phyloP scores from a whole-genome alignment of 1,140 invertebrate species.

The Goniozus legneri region DNA sequence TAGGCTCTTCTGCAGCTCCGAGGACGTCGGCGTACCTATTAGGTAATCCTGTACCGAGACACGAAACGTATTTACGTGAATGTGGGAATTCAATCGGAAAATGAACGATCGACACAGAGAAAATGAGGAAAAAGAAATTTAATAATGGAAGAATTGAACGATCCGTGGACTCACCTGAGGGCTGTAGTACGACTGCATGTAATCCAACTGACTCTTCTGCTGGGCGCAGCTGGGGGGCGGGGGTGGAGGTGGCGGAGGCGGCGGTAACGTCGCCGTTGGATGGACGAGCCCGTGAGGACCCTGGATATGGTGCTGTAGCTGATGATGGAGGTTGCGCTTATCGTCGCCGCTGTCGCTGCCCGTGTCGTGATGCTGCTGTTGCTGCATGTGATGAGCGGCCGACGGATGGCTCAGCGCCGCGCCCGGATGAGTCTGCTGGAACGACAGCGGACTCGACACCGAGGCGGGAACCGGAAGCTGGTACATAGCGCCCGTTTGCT shows the following conservation, averaged over 20 bases:
- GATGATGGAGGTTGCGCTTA: slow-evolving; percentile 50
- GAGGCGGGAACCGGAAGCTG: slow-evolving; percentile 52
- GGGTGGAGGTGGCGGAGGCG: slow-evolving; percentile 43
- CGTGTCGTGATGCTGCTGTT: slow-evolving; percentile 46
- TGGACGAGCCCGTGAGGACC: slow-evolving; percentile 44
- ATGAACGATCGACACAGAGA: neutral
- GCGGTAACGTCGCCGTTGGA: slow-evolving; percentile 46
- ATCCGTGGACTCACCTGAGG: too few relatives aligned
- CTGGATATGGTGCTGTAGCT: slow-evolving; percentile 49
- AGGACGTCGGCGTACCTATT: slow-evolving; percentile 45
- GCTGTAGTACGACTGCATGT: slow-evolving; percentile 52
- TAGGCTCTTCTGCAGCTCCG: slow-evolving; percentile 48
- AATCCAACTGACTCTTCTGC: slow-evolving; percentile 51
- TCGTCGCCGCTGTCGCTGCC: slow-evolving; percentile 51
- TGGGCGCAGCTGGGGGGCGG: slow-evolving; percentile 48
- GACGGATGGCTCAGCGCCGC: slow-evolving; percentile 41
- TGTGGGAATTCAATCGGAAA: slow-evolving; percentile 6
- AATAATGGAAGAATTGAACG: too few relatives aligned
- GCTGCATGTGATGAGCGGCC: slow-evolving; percentile 46
- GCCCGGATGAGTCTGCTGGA: slow-evolving; percentile 41
- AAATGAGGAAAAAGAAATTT: slow-evolving; percentile 8
- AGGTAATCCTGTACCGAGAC: slow-evolving; percentile 43
- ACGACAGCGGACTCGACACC: slow-evolving; percentile 48
- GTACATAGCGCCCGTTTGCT: slow-evolving; percentile 52
- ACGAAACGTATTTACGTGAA: too few relatives aligned